Base-by-base conservation (phyloP, 53 echinoderm and acorn worm genomes). In the Echinometra lucunter region DNA sequence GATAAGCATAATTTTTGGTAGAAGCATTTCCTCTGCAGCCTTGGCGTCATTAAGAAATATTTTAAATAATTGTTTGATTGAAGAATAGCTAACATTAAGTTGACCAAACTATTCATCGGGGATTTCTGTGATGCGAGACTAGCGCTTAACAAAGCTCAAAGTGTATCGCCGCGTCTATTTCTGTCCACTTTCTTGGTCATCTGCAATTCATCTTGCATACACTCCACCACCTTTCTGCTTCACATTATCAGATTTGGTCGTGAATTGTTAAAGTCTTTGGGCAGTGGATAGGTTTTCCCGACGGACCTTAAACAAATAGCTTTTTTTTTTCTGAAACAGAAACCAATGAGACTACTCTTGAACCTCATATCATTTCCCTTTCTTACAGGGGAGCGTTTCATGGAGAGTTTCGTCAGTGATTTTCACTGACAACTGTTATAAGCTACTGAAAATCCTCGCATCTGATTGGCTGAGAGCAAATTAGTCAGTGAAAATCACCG, bases 181-280 rank as follows among this genome's bases (percentile, higher is more conserved):
- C 27, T 28, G 66, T 44, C 63, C 11, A 91, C 66, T 69, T 44
- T 45, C 47, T 45, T 25, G 45, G 28, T 28, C 91, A 91, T 91
- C 70, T 67, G 91, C 91, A 91, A 91, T 91, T 91, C 91, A 91
- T 85, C 85, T 45, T 47, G 42, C 63, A 89, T 28, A 40, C 91
- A 58, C 91, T 66, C 25, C 45, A 45, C 63, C 91, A 45, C 91
- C 91, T 69, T 28, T 27, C 47, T 44, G 58, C 16, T 66, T 66
- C 66, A 58, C 91, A 91, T 91, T 66, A 91, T 91, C 91, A 91
- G 21, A 91, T 91, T 70, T 91, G 91, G 8, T 69, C 19, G 44
- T 91, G 91, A 91, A 91, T 91, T 69, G 91, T 40, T n/a, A n/a
- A 69, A 91, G 45, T 66, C 66, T 45, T n/a, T 37, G 38, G 60